Conservation (phyloP, 92 coral and sea anemone species). For the Isaurus tuberculatus region DNA sequence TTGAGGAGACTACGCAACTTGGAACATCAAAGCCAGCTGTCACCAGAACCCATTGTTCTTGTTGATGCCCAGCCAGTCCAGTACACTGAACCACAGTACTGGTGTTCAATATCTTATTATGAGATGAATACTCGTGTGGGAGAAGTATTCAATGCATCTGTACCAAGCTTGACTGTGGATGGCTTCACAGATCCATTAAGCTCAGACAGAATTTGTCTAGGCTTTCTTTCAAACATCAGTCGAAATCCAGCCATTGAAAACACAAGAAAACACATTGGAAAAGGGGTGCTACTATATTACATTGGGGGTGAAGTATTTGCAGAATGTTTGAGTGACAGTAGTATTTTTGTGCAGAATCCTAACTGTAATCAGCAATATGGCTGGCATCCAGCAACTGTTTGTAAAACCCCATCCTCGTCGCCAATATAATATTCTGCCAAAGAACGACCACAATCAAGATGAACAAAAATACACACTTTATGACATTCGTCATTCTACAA, state of each 20-base stretch:
- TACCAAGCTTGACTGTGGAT: slow-evolving; percentile 94
- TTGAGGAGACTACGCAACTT: no score
- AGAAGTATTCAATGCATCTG: slow-evolving; percentile 87
- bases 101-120: slow-evolving; percentile 94
- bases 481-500: no score
- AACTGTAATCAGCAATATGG: slow-evolving; percentile 96
- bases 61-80: slow-evolving; percentile 95
- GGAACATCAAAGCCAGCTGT: slow-evolving; percentile 60
- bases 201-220: slow-evolving; percentile 92
- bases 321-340: slow-evolving; percentile 93
- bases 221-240: slow-evolving; percentile 93
- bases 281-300: slow-evolving; percentile 97
- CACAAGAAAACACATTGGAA: slow-evolving; percentile 95
- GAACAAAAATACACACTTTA: no score
- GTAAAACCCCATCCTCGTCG: slow-evolving; percentile 99
- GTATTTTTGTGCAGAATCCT: slow-evolving; percentile 98
- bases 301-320: slow-evolving; percentile 98
- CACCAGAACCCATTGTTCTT: slow-evolving; percentile 73
- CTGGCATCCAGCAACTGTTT: slow-evolving; percentile 99
- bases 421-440: no score
- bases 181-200: slow-evolving; percentile 98
- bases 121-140: slow-evolving; percentile 98
- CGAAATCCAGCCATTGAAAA: slow-evolving; percentile 93
- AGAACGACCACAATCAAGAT: no score
- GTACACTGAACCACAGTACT: slow-evolving; percentile 89